These are phyloP conservation scores for Notechis scutatus DNA, from an alignment of 2,113 vertebrate genomes.

Conservation along the genomic window DNA sequence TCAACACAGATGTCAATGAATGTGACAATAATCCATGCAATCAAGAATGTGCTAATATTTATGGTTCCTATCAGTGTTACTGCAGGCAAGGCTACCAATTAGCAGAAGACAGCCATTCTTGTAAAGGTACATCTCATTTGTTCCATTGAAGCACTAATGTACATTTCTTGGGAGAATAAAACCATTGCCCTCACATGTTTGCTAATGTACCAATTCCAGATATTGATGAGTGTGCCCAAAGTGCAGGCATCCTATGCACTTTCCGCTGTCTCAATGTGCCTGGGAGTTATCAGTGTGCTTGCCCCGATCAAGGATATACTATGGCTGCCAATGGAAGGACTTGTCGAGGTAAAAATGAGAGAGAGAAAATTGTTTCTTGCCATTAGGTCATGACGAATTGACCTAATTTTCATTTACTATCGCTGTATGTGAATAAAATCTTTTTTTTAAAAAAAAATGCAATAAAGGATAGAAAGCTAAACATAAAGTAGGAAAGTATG, in stretches of 20 bases:
- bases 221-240: constrained; percentile 89
- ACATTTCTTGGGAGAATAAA: background rate
- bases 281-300: constrained; percentile 90
- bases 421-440: background rate
- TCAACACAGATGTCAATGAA: constrained; percentile 83
- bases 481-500: background rate
- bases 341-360: constrained; percentile 79
- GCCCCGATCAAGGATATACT: constrained; percentile 83
- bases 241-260: constrained; percentile 81
- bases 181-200: background rate
- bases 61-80: constrained; percentile 94
- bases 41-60: constrained; percentile 92
- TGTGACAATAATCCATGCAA: constrained; percentile 83
- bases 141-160: background rate
- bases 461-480: background rate
- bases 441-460: background rate
- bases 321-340: constrained; percentile 84
- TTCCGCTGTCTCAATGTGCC: constrained; percentile 89
- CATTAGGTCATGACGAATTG: background rate
- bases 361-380: background rate
- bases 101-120: constrained; percentile 85
- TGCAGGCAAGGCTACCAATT: constrained; percentile 89
- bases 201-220: constrained; percentile 68
- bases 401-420: background rate
- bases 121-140: constrained; percentile 74